These are phyloP conservation scores for Tribolium freemani DNA, from an alignment of 2,888 invertebrate genomes.

Conservation along the genomic window DNA sequence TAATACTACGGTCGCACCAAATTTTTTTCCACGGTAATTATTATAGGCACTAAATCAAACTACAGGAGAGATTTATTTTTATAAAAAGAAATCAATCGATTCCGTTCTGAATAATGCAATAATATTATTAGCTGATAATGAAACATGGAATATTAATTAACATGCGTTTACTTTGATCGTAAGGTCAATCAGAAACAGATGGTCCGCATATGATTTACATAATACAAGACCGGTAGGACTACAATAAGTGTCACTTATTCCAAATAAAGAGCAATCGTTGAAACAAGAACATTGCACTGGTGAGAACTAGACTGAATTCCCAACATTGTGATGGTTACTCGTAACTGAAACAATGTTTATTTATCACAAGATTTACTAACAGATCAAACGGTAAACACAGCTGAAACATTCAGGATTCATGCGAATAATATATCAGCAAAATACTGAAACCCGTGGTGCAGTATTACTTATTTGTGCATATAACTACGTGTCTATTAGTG, in stretches of 20 bases:
- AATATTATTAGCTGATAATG: slow-evolving; percentile 12
- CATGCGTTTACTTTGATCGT: slow-evolving; percentile 17
- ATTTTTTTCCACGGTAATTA: slow-evolving; percentile 2
- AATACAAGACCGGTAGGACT: neutral
- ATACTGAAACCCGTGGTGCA: neutral
- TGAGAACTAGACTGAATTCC: neutral
- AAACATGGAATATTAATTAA: slow-evolving; percentile 17
- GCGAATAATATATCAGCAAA: neutral
- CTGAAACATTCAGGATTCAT: neutral
- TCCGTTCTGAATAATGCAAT: neutral
- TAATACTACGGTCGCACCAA: neutral
- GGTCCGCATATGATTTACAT: slow-evolving; percentile 18
- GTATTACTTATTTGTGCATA: too few species aligned
- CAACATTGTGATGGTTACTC: neutral
- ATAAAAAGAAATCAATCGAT: neutral
- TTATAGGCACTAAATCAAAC: slow-evolving; percentile 13
- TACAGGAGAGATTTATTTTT: neutral
- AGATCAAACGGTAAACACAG: neutral
- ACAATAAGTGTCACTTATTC: slow-evolving; percentile 3
- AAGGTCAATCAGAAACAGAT: slow-evolving; percentile 7
- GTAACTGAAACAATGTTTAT: neutral
- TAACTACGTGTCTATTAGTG: too few species aligned
- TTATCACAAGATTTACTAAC: neutral
- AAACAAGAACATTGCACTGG: neutral
- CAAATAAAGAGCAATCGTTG: slow-evolving; percentile 4